Conservation (phyloP, 2,888 invertebrate species). For the Sisyra nigra region DNA sequence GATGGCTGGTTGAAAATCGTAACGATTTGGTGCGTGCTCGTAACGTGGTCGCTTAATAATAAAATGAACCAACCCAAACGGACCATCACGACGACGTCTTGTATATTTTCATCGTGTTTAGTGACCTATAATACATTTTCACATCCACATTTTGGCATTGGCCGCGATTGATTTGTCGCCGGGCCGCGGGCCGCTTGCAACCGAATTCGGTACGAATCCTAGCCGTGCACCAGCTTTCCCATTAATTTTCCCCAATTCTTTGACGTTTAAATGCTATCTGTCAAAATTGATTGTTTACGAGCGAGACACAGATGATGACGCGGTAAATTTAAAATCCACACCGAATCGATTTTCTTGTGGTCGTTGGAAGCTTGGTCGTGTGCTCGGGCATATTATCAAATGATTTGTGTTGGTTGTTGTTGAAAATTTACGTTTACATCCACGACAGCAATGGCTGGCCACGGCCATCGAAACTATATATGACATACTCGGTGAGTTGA, state of each 20-base stretch:
- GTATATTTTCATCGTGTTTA: constrained; percentile 12
- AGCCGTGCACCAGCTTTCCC: too few relatives aligned
- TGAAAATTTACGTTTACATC: too few relatives aligned
- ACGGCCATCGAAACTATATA: background rate
- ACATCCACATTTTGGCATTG: constrained; percentile 5
- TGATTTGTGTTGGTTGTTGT: too few relatives aligned
- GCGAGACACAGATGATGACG: constrained; percentile 12
- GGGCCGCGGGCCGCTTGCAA: too few relatives aligned
- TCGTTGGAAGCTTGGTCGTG: background rate
- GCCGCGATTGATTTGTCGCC: too few relatives aligned
- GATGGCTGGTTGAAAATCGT: background rate
- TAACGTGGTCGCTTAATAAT: too few relatives aligned
- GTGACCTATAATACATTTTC: constrained; percentile 14
- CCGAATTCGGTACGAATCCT: too few relatives aligned
- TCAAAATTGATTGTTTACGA: constrained; percentile 14
- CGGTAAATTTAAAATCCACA: constrained; percentile 12
- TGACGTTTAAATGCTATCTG: constrained; percentile 13
- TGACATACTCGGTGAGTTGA: background rate
- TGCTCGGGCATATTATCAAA: too few relatives aligned
- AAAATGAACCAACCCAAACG: too few relatives aligned
- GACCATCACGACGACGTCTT: too few relatives aligned
- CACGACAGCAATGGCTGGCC: too few relatives aligned
- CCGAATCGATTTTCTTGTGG: constrained; percentile 2
- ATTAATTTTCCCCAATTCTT: constrained; percentile 3
- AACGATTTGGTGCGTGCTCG: too few relatives aligned